Evolutionary conservation across 2,797 vertebrate genomes (phyloP), one percentile per base, ranked within the genome.

Genomic region (Myotis daubentonii): DNA sequence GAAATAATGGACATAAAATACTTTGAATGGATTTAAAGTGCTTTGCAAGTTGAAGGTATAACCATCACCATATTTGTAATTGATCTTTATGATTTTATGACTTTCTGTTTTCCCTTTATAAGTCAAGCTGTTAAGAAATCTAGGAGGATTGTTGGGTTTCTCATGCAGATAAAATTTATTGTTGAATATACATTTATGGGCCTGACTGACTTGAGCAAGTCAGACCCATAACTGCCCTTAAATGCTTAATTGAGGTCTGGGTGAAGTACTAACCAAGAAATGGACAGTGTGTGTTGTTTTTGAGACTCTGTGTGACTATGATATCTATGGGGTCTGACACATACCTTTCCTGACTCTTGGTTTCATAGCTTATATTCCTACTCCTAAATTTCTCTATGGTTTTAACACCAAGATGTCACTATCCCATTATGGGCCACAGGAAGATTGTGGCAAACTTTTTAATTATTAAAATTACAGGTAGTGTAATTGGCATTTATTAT

Each of bases 1-100:
- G 86, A 94, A 65, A 60, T 89, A 96, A 92, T 92, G 92, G 93
- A 72, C 88, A 65, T 44, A 92, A 79, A 55, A 95, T 65, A 23
- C 74, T 92, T 83, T 28, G 66, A 76, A 70, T 92, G 72, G 85
- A 93, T 55, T 82, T 93, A 87, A 92, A 94, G 78, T 88, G n/a
- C 23, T 25, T 4, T 79, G 25, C 53, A 88, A 88, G 65, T 74
- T 79, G 53, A 75, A 97, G 79, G 57, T 75, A 91, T 66, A 91
- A 83, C 90, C 79, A 83, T 88, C 60, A 15, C 80, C 47, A 57
- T 5, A 70, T 65, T 96, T 93, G 74, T 91, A 91, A 87, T 76
- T 92, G 70, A n/a, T 66, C 47, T 80, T 93, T 91, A 44, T 9
- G 41, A 79, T 85, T 91, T 88, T 60, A 13, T 76, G 75, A 87